Conservation (phyloP, 1,140 invertebrate genomes). For the Pseudachorutes palmiensis region DNA sequence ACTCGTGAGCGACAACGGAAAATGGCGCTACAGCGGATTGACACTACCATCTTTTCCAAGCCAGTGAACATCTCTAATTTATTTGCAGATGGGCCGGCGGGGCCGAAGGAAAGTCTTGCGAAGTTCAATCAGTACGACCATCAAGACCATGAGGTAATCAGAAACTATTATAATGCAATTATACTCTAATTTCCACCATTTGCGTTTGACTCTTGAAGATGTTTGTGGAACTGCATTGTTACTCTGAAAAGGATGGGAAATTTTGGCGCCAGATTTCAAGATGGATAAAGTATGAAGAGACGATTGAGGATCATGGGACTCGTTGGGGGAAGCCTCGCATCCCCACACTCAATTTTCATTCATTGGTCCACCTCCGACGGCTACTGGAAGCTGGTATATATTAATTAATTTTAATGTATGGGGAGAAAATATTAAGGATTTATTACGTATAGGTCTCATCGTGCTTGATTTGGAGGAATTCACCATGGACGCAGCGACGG, state of each 20-base stretch:
- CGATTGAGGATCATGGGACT: background rate
- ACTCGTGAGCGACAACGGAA: no score
- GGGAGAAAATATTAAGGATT: no score
- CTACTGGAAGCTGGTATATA: background rate
- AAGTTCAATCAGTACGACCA: background rate
- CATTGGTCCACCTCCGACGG: background rate
- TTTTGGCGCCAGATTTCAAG: background rate
- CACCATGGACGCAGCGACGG: background rate
- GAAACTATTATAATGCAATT: background rate
- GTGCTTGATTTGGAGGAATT: background rate
- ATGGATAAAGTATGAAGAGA: background rate
- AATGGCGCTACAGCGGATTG: no score
- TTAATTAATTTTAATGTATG: no score
- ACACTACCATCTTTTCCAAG: no score
- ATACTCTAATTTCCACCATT: background rate
- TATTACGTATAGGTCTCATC: background rate
- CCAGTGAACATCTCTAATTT: no score
- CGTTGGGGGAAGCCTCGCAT: background rate
- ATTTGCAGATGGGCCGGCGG: no score
- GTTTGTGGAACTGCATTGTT: background rate
- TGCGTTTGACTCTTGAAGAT: background rate
- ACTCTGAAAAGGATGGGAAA: background rate
- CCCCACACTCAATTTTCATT: background rate
- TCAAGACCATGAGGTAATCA: background rate
- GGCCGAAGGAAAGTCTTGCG: background rate